Evolutionary conservation across 2,888 invertebrate species (phyloP).

Genomic region (Ypsolopha scabrella): DNA sequence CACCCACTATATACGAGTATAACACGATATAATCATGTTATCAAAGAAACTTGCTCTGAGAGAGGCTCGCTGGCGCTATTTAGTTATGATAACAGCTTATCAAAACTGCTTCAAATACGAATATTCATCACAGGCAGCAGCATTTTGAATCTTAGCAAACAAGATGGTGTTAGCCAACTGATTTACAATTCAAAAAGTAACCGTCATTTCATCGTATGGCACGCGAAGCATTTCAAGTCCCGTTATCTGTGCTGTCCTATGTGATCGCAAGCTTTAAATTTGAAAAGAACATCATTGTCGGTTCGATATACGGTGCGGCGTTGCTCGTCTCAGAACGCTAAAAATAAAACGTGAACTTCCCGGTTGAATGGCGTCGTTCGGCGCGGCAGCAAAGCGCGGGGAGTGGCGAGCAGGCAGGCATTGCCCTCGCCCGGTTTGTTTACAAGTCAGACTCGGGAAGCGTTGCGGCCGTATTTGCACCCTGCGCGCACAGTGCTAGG

Average conservation of each 20-base stretch:
- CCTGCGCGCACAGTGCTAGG: conserved; percentile 34
- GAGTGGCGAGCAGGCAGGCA: conserved; percentile 54
- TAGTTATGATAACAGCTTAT: conserved; percentile 9
- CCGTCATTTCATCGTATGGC: not conserved
- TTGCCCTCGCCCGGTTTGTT: conserved; percentile 68
- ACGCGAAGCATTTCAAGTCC: not conserved
- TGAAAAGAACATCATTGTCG: conserved; percentile 1
- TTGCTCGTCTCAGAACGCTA: conserved; percentile 49
- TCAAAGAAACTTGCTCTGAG: conserved; percentile 13
- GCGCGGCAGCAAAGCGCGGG: conserved; percentile 46
- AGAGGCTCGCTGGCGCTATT: conserved; percentile 10
- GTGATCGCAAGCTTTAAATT: not conserved
- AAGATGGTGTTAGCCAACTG: too few species aligned
- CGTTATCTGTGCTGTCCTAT: not conserved
- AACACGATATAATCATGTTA: conserved; percentile 14
- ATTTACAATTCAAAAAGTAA: too few species aligned
- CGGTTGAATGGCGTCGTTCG: conserved; percentile 64
- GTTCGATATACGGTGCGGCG: conserved; percentile 22
- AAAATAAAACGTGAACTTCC: conserved; percentile 68
- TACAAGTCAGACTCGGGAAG: conserved; percentile 45
- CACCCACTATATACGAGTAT: conserved; percentile 6
- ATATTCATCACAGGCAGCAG: not conserved
- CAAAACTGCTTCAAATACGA: not conserved
- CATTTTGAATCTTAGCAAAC: not conserved
- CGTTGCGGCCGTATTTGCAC: conserved; percentile 35